A percentile compares a stretch with the other conserved stretches of the same genome.
These are phyloP conservation scores for Alviniconcha strummeri DNA, from an alignment of 2,888 invertebrate genomes.

Conservation along the genomic window DNA sequence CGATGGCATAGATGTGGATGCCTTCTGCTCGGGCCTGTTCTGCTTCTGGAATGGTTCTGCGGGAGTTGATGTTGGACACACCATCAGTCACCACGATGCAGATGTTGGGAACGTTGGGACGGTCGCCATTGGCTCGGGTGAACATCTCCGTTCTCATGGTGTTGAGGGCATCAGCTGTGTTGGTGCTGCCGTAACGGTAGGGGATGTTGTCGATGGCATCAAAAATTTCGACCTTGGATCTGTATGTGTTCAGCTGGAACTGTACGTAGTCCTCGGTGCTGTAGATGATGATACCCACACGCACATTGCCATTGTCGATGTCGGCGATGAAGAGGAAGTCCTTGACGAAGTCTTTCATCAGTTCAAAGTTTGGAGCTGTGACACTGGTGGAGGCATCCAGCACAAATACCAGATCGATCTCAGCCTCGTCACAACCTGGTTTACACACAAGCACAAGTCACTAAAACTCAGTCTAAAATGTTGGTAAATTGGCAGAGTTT, in stretches of 20 bases:
- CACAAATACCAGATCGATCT: slow-evolving; percentile 59
- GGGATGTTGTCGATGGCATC: slow-evolving; percentile 57
- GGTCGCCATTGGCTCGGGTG: slow-evolving; percentile 53
- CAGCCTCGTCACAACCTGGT: slow-evolving; percentile 40
- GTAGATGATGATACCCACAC: slow-evolving; percentile 53
- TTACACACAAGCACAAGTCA: too few species aligned
- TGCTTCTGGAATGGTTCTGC: slow-evolving; percentile 62
- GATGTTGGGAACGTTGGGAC: slow-evolving; percentile 59
- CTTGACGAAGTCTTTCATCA: slow-evolving; percentile 53
- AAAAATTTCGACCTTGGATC: slow-evolving; percentile 45
- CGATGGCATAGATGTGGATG: slow-evolving; percentile 53
- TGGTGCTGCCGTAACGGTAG: slow-evolving; percentile 55
- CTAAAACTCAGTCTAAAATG: too few species aligned
- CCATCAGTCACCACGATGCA: slow-evolving; percentile 65
- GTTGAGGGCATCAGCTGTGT: slow-evolving; percentile 56
- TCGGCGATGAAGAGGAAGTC: slow-evolving; percentile 50
- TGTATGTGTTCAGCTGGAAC: slow-evolving; percentile 59
- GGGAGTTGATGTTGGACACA: slow-evolving; percentile 65
- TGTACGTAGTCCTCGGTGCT: slow-evolving; percentile 54
- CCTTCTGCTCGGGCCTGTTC: slow-evolving; percentile 45
- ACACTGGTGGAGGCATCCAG: slow-evolving; percentile 64
- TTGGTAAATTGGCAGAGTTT: too few species aligned
- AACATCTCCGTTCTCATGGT: slow-evolving; percentile 50
- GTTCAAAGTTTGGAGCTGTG: slow-evolving; percentile 54
- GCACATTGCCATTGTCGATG: slow-evolving; percentile 45